Evolutionary conservation across 2,797 vertebrate genomes (phyloP), one percentile per base, ranked within the genome.

Genomic region (Cossypha polioptera): DNA sequence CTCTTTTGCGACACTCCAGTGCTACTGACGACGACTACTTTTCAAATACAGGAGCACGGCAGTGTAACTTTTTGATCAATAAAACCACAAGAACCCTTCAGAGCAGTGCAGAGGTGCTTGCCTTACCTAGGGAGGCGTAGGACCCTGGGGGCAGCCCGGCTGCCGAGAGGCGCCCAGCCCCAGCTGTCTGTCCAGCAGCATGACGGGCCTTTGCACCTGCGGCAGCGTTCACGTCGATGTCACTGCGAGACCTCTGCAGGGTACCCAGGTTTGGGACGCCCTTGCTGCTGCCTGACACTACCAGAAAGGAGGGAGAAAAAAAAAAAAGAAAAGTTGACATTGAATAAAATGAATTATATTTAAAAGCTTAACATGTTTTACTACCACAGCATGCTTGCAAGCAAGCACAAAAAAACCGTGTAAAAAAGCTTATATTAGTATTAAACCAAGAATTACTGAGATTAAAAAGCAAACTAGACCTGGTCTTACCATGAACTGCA

Each of bases 201-300:
- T 99, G 98, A 76, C 99, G 99, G 1, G 98, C 98, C 97, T 99
- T 99, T 31, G 99, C 99, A 3, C 99, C 98, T 0, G 99, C 98
- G 0, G 99, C 99, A 35, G 99, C 99, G 4, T 99, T 99, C 57
- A 99, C 99, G 7, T 99, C 99, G 12, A 99, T 99, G 86, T 99
- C 99, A 4, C 99, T 99, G 94, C 99, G 98, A 74, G 99, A 99
- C 24, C 99, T 98, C 93, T 99, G 99, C 95, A 99, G 98, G 67
- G 98, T 98, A 77, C 98, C 98, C 4, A 98, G 97, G 38, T 98
- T 98, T 7, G 98, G 97, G 75, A 78, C 94, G 21, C 96, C 91
- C 97, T 98, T 99, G 96, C 98, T 98, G 95, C 98, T 97, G 66
- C 97, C 96, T 26, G 98, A 97, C 93, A 99, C 98, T 99, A 96